phyloP scores from a whole-genome alignment of 2,113 vertebrate genomes.

The Menidia beryllina region DNA sequence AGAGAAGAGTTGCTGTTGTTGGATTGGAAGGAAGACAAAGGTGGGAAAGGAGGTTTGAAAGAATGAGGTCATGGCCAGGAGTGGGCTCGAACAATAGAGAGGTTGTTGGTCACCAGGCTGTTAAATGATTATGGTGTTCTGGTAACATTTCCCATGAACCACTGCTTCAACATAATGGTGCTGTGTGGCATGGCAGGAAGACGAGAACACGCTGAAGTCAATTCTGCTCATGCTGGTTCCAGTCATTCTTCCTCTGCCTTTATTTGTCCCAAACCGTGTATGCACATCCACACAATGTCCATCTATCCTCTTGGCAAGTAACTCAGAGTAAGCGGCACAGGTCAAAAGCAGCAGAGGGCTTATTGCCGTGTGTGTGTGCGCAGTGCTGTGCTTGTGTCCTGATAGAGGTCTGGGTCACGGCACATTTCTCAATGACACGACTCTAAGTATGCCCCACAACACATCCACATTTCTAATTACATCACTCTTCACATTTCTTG shows the following conservation, averaged over 20 bases:
- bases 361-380: not conserved
- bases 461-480: constrained; percentile 28
- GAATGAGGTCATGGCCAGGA: not conserved
- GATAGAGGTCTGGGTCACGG: constrained; percentile 47
- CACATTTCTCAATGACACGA: constrained; percentile 63
- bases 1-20: not conserved
- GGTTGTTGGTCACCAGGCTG: not conserved
- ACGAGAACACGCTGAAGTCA: not conserved
- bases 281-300: constrained; percentile 12
- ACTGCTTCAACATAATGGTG: not conserved
- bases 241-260: not conserved
- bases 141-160: not conserved
- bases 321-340: constrained; percentile 18
- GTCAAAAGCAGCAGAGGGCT: constrained; percentile 35
- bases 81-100: not conserved
- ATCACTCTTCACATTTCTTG: not conserved
- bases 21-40: not conserved
- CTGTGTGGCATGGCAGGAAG: not conserved
- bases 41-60: not conserved
- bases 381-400: constrained; percentile 26
- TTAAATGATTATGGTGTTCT: not conserved
- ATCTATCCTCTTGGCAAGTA: constrained; percentile 31
- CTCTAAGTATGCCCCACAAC: constrained; percentile 43
- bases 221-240: not conserved
- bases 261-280: constrained; percentile 5